Evolutionary conservation across 2,113 vertebrate species (phyloP), one percentile per base, ranked within the genome.

Genomic region (Struthio camelus): DNA sequence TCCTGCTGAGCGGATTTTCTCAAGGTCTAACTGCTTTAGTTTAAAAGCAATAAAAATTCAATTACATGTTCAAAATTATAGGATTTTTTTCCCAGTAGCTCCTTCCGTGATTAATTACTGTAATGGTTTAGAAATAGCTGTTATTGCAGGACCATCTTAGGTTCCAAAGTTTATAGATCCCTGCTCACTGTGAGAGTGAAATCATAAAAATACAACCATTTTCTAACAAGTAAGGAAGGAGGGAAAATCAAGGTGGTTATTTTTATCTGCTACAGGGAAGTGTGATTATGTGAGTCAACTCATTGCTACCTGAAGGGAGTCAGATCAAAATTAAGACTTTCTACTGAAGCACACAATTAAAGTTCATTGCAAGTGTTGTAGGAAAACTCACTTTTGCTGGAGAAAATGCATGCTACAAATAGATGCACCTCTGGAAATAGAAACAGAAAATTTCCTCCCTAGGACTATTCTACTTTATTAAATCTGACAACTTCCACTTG

Each of bases 281-380:
- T 96, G 69, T 94, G 97, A 98, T 98, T 98, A 96, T 96, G 79
- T 97, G 92, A 92, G 95, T 94, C 22, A 2, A 96, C 95, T 98
- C 95, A 96, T 97, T 98, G 94, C 96, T 98, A 98, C 97, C 97
- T 96, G 92, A 98, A 98, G 96, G 89, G 97, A 98, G 93, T 97
- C 90, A 94, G 92, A 96, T 97, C 95, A 97, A 97, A 98, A 98
- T 98, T 97, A 98, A 97, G 96, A 97, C 96, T 96, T 97, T 96
- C 95, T 95, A 90, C 97, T 95, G 97, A 97, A 97, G 94, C 80
- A 97, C 92, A 97, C 85, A 97, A 97, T 97, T 98, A 97, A 98
- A 98, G 97, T 95, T 97, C 95, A 95, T 94, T 96, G 84, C 89
- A 94, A 97, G 91, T 80, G 90, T 94, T 97, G 70, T 93, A 73